These are phyloP conservation scores for Xyrauchen texanus DNA, from an alignment of 2,113 vertebrate genomes.

Conservation along the genomic window DNA sequence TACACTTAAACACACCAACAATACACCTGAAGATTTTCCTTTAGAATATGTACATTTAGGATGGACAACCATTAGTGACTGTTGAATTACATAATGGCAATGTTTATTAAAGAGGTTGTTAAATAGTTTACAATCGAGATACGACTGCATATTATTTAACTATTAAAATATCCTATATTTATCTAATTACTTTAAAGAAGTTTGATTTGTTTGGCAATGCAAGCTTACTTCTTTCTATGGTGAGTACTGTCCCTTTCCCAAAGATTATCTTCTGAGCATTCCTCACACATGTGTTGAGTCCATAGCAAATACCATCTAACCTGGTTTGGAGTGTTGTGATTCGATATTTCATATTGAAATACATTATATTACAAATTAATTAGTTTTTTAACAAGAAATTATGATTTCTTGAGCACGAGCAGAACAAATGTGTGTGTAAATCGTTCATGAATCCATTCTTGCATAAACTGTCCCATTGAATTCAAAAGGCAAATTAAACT, in stretches of 20 bases:
- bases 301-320: constrained; percentile 2
- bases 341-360: not conserved
- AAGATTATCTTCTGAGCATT: constrained; percentile 42
- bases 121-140: not conserved
- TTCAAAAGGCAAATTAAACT: no score
- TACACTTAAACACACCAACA: not conserved
- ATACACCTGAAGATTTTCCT: not conserved
- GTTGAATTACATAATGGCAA: not conserved
- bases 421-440: no score
- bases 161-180: not conserved
- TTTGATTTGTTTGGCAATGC: not conserved
- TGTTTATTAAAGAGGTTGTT: not conserved
- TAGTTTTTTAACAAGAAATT: not conserved
- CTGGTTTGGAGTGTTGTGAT: not conserved
- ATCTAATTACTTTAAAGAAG: not conserved
- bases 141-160: no score
- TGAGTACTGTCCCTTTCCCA: constrained; percentile 47
- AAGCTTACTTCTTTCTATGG: constrained; percentile 51
- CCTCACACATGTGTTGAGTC: not conserved
- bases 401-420: no score
- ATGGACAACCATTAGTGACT: not conserved
- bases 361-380: not conserved
- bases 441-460: no score
- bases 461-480: no score
- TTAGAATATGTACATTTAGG: not conserved